Evolutionary conservation across 2,888 invertebrate species (phyloP).

Genomic region (Colletes collaris): DNA sequence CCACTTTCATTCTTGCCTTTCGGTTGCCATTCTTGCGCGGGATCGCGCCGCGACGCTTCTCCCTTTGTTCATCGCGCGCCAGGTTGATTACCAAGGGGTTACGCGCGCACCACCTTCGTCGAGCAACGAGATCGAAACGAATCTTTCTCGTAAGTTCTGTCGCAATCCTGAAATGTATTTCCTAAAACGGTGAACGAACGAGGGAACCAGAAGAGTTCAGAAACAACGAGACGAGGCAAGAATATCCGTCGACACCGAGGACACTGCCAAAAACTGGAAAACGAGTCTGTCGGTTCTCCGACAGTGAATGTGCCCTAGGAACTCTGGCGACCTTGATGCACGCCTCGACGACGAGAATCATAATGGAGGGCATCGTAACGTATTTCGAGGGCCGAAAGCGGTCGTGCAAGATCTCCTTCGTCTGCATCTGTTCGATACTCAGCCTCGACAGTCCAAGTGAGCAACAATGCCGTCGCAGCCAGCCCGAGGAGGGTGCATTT

Average conservation of each 20-base stretch:
- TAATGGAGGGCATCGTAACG: slow-evolving; percentile 38
- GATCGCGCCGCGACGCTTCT: slow-evolving; percentile 10
- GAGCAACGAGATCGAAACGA: not conserved
- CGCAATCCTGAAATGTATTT: too few species aligned
- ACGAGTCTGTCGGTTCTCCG: too few species aligned
- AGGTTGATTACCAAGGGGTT: not conserved
- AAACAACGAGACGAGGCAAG: too few species aligned
- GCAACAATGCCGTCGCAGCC: slow-evolving; percentile 74
- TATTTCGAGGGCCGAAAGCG: slow-evolving; percentile 47
- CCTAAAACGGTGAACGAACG: too few species aligned
- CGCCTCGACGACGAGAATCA: not conserved
- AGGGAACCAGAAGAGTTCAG: too few species aligned
- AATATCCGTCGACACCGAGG: not conserved
- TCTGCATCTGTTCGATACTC: slow-evolving; percentile 64
- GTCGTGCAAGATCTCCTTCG: slow-evolving; percentile 51
- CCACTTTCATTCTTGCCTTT: slow-evolving; percentile 17
- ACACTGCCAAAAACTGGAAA: too few species aligned
- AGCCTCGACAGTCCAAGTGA: slow-evolving; percentile 71
- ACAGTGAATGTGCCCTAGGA: not conserved
- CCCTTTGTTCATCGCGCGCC: slow-evolving; percentile 15
- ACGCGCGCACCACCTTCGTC: too few species aligned
- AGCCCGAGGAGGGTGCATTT: slow-evolving; percentile 65
- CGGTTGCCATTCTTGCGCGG: slow-evolving; percentile 12
- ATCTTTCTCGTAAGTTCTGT: too few species aligned
- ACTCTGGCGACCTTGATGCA: slow-evolving; percentile 1